Conservation (phyloP, 1,140 invertebrate species). For the Antheraea pernyi region DNA sequence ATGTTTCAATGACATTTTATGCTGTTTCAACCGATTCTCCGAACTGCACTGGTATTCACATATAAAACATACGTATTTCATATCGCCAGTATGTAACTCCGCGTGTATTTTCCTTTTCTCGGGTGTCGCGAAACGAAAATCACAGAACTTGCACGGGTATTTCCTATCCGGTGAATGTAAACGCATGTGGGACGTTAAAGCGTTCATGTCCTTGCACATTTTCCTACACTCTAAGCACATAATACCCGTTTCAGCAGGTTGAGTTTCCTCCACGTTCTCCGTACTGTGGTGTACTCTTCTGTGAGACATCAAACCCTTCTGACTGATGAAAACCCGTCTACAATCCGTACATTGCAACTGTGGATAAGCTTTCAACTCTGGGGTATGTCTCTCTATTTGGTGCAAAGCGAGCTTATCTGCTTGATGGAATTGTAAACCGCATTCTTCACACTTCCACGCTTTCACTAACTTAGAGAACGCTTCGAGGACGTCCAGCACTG, state of each 20-base stretch:
- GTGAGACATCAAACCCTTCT: slow-evolving; percentile 63
- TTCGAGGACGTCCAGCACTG: slow-evolving; percentile 65
- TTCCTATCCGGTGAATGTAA: slow-evolving; percentile 61
- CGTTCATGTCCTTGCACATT: slow-evolving; percentile 60
- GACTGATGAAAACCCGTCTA: slow-evolving; percentile 59
- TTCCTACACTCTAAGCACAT: slow-evolving; percentile 71
- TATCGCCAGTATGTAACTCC: slow-evolving; percentile 66
- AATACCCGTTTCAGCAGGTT: slow-evolving; percentile 43
- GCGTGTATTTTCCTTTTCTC: slow-evolving; percentile 62
- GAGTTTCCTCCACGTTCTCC: slow-evolving; percentile 41
- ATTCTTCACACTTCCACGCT: slow-evolving; percentile 72
- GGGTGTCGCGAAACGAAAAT: slow-evolving; percentile 65
- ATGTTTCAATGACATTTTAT: slow-evolving; percentile 65
- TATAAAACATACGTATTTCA: slow-evolving; percentile 73
- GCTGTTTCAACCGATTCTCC: slow-evolving; percentile 57
- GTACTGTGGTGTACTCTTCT: slow-evolving; percentile 58
- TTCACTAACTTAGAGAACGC: slow-evolving; percentile 64
- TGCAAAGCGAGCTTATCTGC: slow-evolving; percentile 66
- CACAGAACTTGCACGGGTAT: slow-evolving; percentile 69
- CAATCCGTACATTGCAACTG: slow-evolving; percentile 67
- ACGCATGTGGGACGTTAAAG: slow-evolving; percentile 62
- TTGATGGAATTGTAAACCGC: slow-evolving; percentile 65
- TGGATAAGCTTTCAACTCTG: slow-evolving; percentile 47
- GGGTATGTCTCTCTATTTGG: slow-evolving; percentile 62
- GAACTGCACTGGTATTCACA: slow-evolving; percentile 71